A percentile compares a stretch with the other conserved stretches of the same genome.
These are phyloP conservation scores for Ips nitidus DNA, from an alignment of 1,140 invertebrate species.

Conservation along the genomic window DNA sequence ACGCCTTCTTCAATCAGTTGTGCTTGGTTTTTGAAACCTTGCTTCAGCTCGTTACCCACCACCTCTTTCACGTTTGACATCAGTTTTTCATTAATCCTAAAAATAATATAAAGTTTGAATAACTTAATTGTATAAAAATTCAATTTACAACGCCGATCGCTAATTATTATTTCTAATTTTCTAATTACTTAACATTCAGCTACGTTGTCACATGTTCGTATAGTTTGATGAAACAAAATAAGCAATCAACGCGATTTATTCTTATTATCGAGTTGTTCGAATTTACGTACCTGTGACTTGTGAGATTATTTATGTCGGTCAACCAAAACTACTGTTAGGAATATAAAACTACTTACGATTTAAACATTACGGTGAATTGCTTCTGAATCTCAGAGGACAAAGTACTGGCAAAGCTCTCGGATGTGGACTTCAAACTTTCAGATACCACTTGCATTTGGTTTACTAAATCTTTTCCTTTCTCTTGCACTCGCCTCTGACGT, in stretches of 20 bases:
- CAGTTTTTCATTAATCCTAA: constrained; percentile 52
- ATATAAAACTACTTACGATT: constrained; percentile 37
- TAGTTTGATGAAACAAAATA: too few species aligned
- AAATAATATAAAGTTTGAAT: constrained; percentile 28
- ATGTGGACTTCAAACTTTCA: constrained; percentile 47
- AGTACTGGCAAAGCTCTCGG: constrained; percentile 44
- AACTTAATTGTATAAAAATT: constrained; percentile 1
- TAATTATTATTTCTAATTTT: not conserved
- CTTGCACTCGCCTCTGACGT: constrained; percentile 46
- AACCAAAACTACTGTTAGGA: too few species aligned
- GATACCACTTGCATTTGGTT: constrained; percentile 49
- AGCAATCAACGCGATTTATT: too few species aligned
- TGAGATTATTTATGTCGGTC: too few species aligned
- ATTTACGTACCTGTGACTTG: too few species aligned
- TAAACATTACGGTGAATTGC: constrained; percentile 46
- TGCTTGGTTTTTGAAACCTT: constrained; percentile 62
- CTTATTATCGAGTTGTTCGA: too few species aligned
- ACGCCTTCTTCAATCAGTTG: constrained; percentile 60
- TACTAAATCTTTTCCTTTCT: constrained; percentile 50
- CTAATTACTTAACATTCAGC: not conserved
- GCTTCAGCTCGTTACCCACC: constrained; percentile 60
- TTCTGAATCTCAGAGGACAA: constrained; percentile 47
- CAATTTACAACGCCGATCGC: not conserved
- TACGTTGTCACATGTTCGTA: too few species aligned
- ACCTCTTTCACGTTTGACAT: constrained; percentile 46